Conservation (phyloP, 35 echinoderm and acorn worm genomes). For the Amphiura filiformis region DNA sequence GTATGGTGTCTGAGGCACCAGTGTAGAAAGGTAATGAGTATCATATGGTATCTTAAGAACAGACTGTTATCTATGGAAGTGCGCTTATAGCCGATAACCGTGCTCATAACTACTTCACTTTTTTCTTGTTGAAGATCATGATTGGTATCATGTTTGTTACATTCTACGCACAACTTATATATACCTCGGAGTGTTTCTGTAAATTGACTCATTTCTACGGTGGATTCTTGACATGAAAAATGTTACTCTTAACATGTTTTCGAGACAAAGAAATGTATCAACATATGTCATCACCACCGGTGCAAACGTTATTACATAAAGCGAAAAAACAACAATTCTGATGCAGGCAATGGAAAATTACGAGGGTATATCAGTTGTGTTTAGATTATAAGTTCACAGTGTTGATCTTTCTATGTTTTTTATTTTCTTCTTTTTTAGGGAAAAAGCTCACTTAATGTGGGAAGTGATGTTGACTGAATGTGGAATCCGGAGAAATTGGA, state of each 20-base stretch:
- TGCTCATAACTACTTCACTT: not conserved
- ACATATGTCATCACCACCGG: not conserved
- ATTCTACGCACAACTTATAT: not conserved
- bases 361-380: not conserved
- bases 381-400: not conserved
- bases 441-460: not conserved
- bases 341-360: not conserved
- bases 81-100: not conserved
- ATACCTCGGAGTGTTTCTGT: not conserved
- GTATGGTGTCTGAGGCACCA: too few relatives aligned
- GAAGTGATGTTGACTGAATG: slow-evolving; percentile 7
- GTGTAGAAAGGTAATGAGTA: not conserved
- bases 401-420: not conserved
- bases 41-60: not conserved
- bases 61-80: not conserved
- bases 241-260: too few relatives aligned
- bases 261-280: not conserved
- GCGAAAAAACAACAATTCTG: not conserved
- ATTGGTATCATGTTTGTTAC: slow-evolving; percentile 11
- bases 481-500: not conserved
- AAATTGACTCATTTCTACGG: not conserved
- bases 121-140: not conserved
- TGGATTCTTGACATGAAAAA: not conserved
- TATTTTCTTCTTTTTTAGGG: too few relatives aligned
- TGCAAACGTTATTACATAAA: not conserved